phyloP scores from a whole-genome alignment of 2,113 vertebrate species.

The Dasyornis broadbenti region DNA sequence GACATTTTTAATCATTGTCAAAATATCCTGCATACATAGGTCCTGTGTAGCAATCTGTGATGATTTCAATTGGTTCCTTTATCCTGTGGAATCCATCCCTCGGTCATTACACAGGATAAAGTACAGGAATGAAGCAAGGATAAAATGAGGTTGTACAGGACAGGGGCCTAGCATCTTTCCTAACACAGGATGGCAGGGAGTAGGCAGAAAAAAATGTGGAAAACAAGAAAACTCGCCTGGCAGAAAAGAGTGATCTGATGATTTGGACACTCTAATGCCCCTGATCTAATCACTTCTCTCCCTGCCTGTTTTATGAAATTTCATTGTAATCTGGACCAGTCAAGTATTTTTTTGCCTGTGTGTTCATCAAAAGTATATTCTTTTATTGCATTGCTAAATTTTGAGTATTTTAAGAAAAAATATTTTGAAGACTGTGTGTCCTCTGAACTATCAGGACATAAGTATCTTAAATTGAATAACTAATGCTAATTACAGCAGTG shows the following conservation, averaged over 20 bases:
- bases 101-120: background rate
- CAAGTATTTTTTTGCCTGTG: accelerated
- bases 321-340: background rate
- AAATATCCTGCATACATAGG: background rate
- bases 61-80: background rate
- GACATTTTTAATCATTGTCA: background rate
- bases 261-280: background rate
- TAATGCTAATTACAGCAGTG: background rate
- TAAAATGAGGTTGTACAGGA: background rate
- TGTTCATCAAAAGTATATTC: background rate
- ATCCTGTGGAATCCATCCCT: background rate
- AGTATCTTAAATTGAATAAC: background rate
- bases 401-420: background rate
- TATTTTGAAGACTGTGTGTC: background rate
- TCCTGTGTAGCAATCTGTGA: background rate
- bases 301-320: background rate
- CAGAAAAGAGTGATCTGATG: background rate
- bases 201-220: background rate
- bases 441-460: background rate
- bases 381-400: background rate
- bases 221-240: background rate
- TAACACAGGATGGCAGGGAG: background rate
- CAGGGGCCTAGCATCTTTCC: background rate
- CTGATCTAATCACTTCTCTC: background rate
- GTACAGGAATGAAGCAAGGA: background rate